phyloP scores from a whole-genome alignment of 1,140 invertebrate species.

The Habropoda laboriosa region DNA sequence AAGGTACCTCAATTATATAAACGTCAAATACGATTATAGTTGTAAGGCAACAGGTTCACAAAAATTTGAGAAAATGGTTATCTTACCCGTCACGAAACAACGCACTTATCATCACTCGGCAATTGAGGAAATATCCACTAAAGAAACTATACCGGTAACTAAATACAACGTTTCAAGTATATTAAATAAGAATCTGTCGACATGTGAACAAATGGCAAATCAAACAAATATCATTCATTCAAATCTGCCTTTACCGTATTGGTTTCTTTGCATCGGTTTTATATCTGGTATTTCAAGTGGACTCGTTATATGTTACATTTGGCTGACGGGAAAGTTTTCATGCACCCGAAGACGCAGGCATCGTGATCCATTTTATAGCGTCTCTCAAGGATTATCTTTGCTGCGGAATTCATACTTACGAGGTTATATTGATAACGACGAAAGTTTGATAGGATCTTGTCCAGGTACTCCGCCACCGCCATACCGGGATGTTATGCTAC shows the following conservation, averaged over 20 bases:
- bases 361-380: slow-evolving; percentile 27
- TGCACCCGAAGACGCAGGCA: slow-evolving; percentile 40
- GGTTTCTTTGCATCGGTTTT: slow-evolving; percentile 71
- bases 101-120: slow-evolving; percentile 32
- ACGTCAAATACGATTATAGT: slow-evolving; percentile 53
- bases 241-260: slow-evolving; percentile 64
- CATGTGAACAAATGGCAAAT: neutral
- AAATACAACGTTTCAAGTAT: neutral
- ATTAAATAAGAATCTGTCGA: neutral
- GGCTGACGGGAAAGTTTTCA: slow-evolving; percentile 63
- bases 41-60: slow-evolving; percentile 55
- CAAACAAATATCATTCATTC: neutral
- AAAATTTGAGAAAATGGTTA: slow-evolving; percentile 72
- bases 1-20: slow-evolving; percentile 46
- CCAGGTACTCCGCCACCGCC: slow-evolving; percentile 77
- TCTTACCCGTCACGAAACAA: slow-evolving; percentile 16
- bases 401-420: slow-evolving; percentile 61
- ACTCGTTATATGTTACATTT: slow-evolving; percentile 70
- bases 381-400: slow-evolving; percentile 68
- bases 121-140: neutral
- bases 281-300: slow-evolving; percentile 68
- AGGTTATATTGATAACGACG: neutral
- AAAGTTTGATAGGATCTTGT: slow-evolving; percentile 56
- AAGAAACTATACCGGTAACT: slow-evolving; percentile 20
- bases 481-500: slow-evolving; percentile 76